These are phyloP conservation scores for Odontomachus brunneus DNA, from an alignment of 1,140 invertebrate species.

Conservation along the genomic window DNA sequence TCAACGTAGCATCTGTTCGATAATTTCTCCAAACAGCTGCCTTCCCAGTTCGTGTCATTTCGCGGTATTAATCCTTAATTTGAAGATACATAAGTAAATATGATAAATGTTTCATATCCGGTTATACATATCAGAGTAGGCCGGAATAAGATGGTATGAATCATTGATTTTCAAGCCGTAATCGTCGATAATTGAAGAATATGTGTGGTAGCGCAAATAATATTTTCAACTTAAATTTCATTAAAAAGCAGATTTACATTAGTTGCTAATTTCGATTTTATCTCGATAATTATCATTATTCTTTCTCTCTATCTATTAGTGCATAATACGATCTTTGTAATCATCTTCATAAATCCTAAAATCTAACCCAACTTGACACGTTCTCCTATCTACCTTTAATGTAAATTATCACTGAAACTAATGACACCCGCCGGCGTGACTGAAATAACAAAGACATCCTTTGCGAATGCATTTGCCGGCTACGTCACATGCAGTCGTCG, in stretches of 20 bases:
- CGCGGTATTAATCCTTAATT: conserved; percentile 21
- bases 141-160: not conserved
- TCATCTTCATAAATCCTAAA: no score
- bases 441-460: no score
- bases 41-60: not conserved
- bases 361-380: no score
- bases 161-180: not conserved
- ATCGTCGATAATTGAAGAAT: conserved; percentile 11
- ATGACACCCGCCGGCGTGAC: no score
- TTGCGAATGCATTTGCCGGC: no score
- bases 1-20: not conserved
- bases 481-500: not conserved
- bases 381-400: no score
- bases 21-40: not conserved
- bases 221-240: not conserved
- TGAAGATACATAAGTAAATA: not conserved
- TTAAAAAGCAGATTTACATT: not conserved
- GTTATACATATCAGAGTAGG: not conserved
- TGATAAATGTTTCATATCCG: not conserved
- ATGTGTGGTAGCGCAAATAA: not conserved
- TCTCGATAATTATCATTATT: not conserved
- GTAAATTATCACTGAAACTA: no score
- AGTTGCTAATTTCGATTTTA: not conserved
- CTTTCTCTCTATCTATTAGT: not conserved
- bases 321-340: not conserved